Base-by-base conservation (phyloP, 2,888 invertebrate species). In the Augochlorella aurata region DNA sequence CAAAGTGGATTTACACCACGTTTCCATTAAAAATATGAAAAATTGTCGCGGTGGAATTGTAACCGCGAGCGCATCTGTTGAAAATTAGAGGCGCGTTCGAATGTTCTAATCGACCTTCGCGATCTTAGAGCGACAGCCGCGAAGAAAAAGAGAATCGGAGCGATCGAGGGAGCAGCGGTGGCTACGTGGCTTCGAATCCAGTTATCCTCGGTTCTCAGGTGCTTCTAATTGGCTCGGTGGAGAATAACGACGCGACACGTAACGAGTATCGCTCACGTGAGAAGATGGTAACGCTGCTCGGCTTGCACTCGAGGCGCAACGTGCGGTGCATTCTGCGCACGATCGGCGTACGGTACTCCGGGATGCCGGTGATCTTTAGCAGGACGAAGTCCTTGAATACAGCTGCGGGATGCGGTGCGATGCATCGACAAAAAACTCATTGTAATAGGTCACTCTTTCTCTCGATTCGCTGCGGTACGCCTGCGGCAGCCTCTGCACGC, bases 361-460 rank as follows among this genome's bases (percentile, higher is more conserved):
- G 66, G 81, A 79, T 54, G 79, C 73, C 77, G 63, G 73, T 88
- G 88, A 86, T 86, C 87, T 88, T 88, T 87, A 87, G 61, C 86
- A 80, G 58, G 67, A 58, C 52, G 68, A 44, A 82, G 87, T 88
- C 87, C 87, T 87, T 87, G 87, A 88, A 85, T 83, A 74, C 66
- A 74, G 49, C 45, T 52, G 73, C 74, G 50, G 66, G 76, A 76
- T 77, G 77, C 69, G 71, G 52, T 38, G 63, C 63, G 63, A 18
- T 63, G 63, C 63, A 63, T 38, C 63, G 63, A 73, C 38, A 49
- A 67, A 77, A 85, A 80, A 86, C 79, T 86, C 82, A 84, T 73
- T 79, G 74, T 69, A 74, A 77, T 83, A 14, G 78, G 78, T 74
- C 67, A 58, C 58, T 67, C 49, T 70, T 69, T 63, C 71, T 47